A percentile compares a stretch with the other conserved stretches of the same genome.
Conservation (phyloP, 2,888 invertebrate genomes). For the Lymantria dispar region DNA sequence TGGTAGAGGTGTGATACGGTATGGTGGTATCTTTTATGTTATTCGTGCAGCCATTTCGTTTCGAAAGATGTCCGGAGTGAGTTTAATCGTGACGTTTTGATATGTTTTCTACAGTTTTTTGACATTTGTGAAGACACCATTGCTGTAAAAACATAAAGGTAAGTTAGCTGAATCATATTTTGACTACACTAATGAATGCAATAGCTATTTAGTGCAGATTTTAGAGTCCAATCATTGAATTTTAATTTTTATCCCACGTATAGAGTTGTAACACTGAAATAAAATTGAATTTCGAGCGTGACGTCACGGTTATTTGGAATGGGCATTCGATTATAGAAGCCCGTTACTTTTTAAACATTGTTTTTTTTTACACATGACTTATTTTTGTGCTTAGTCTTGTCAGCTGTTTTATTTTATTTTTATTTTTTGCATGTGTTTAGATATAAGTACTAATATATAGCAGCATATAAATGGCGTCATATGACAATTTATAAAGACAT, state of each 20-base stretch:
- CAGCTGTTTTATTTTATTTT: slow-evolving; percentile 7
- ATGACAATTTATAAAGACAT: slow-evolving; percentile 21
- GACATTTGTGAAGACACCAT: slow-evolving; percentile 55
- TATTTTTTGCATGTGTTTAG: slow-evolving; percentile 5
- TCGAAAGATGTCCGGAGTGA: slow-evolving; percentile 70
- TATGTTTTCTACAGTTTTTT: slow-evolving; percentile 64
- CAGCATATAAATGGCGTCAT: slow-evolving; percentile 21
- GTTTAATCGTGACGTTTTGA: slow-evolving; percentile 65
- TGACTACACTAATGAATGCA: slow-evolving; percentile 12
- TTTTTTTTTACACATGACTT: slow-evolving; percentile 1
- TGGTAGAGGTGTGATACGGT: slow-evolving; percentile 55
- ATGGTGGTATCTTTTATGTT: slow-evolving; percentile 63
- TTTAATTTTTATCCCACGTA: slow-evolving; percentile 26
- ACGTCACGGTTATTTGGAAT: slow-evolving; percentile 39
- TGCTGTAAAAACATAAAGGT: slow-evolving; percentile 51
- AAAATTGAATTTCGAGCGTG: slow-evolving; percentile 43
- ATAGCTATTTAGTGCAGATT: slow-evolving; percentile 14
- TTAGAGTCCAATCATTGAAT: slow-evolving; percentile 17
- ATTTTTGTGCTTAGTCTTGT: slow-evolving; percentile 1
- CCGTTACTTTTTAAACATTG: slow-evolving; percentile 21
- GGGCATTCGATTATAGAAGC: slow-evolving; percentile 20
- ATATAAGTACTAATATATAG: slow-evolving; percentile 8
- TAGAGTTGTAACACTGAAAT: slow-evolving; percentile 44
- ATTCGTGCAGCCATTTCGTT: slow-evolving; percentile 75
- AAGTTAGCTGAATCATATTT: slow-evolving; percentile 39